Percentiles rank a stretch among this genome's conserved stretches.
phyloP scores from a whole-genome alignment of 2,113 vertebrate species.

The Dryoscopus gambensis region DNA sequence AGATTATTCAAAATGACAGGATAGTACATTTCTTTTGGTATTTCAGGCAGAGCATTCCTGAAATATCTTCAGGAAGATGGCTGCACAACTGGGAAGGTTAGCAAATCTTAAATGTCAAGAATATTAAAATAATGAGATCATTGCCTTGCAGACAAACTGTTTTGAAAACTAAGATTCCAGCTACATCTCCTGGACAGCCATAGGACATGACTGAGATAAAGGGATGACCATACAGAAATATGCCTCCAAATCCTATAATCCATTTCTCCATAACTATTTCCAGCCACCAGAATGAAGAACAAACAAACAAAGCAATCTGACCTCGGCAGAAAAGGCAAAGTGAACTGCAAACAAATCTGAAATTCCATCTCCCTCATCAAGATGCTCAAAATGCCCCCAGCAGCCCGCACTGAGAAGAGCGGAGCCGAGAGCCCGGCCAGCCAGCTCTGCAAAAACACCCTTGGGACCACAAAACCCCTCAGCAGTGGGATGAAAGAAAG shows the following conservation, averaged over 20 bases:
- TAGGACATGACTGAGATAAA: neutral
- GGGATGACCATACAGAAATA: neutral
- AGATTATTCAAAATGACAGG: neutral
- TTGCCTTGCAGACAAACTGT: neutral
- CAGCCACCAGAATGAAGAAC: neutral
- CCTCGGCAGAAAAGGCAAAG: slow-evolving; percentile 7
- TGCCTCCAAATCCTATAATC: neutral
- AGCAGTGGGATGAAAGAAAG: neutral
- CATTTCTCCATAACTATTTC: slow-evolving; percentile 17
- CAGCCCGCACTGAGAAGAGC: accelerated
- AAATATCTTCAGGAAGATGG: neutral
- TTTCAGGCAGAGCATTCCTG: neutral
- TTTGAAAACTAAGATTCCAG: neutral
- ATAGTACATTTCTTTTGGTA: neutral
- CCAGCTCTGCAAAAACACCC: neutral
- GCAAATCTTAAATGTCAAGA: neutral
- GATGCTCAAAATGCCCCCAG: neutral
- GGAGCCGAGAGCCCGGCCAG: neutral
- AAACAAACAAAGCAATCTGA: slow-evolving; percentile 42
- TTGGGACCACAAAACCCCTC: neutral
- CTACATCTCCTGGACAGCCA: neutral
- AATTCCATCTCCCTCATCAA: slow-evolving; percentile 3
- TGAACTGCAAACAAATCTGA: slow-evolving; percentile 35
- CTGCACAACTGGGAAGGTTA: neutral
- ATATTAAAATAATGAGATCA: neutral